These are phyloP conservation scores for Microchirus variegatus DNA, from an alignment of 2,797 vertebrate species.

Conservation along the genomic window DNA sequence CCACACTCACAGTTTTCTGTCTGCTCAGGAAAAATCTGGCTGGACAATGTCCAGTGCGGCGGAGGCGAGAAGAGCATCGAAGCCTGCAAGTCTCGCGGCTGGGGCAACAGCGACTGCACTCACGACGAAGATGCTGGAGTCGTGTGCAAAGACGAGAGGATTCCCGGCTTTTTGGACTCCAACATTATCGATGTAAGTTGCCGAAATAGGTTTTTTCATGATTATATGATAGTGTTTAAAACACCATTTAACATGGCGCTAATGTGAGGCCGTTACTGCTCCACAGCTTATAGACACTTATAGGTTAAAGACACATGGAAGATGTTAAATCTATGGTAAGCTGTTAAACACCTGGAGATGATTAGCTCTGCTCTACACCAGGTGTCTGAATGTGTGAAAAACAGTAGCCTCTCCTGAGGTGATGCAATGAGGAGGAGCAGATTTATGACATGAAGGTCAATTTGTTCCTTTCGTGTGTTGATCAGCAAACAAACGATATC, in stretches of 20 bases:
- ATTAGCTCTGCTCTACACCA: slow-evolving; percentile 28
- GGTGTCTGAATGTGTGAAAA: slow-evolving; percentile 14
- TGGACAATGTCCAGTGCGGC: slow-evolving; percentile 92
- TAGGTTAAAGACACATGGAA: slow-evolving; percentile 15
- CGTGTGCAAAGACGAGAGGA: slow-evolving; percentile 93
- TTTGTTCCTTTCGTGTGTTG: neutral
- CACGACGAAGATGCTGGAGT: slow-evolving; percentile 96
- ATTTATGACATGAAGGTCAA: slow-evolving; percentile 11
- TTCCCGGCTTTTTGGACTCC: slow-evolving; percentile 90
- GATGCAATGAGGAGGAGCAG: neutral
- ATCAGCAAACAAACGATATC: neutral
- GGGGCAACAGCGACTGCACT: slow-evolving; percentile 98
- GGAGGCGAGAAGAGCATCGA: slow-evolving; percentile 88
- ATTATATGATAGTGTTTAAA: too few species aligned
- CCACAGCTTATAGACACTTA: slow-evolving; percentile 4
- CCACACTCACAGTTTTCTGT: slow-evolving; percentile 34
- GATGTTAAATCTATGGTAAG: slow-evolving; percentile 29
- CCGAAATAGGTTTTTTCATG: neutral
- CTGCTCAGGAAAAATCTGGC: slow-evolving; percentile 92
- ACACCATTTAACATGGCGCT: slow-evolving; percentile 7
- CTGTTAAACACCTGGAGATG: slow-evolving; percentile 29
- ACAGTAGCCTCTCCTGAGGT: slow-evolving; percentile 6
- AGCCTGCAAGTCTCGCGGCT: slow-evolving; percentile 90
- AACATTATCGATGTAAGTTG: slow-evolving; percentile 91
- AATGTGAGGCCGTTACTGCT: neutral